These are phyloP conservation scores for Endomychus coccineus DNA, from an alignment of 2,888 invertebrate genomes.

Conservation along the genomic window DNA sequence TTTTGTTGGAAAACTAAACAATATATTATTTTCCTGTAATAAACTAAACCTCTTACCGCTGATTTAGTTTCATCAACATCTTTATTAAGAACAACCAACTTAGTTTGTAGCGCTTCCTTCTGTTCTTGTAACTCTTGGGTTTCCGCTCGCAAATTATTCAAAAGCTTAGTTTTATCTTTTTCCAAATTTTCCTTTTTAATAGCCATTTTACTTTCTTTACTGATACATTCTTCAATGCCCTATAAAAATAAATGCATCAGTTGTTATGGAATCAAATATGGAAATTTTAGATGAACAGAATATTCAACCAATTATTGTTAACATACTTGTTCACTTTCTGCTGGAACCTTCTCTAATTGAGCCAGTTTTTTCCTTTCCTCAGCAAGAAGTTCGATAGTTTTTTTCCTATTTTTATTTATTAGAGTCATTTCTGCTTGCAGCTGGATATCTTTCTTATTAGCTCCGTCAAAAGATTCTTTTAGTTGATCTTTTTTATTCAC, in stretches of 20 bases:
- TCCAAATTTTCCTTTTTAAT: constrained; percentile 52
- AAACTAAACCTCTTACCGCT: constrained; percentile 39
- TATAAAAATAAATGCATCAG: constrained; percentile 16
- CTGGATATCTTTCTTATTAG: constrained; percentile 59
- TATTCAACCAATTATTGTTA: neutral
- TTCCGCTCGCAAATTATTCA: constrained; percentile 58
- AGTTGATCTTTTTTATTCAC: constrained; percentile 52
- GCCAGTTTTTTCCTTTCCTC: constrained; percentile 62
- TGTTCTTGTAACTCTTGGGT: constrained; percentile 63
- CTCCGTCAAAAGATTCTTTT: constrained; percentile 54
- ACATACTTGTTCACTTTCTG: constrained; percentile 59
- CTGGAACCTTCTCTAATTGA: constrained; percentile 58
- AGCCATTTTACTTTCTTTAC: constrained; percentile 47
- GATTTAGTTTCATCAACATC: constrained; percentile 65
- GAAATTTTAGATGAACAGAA: neutral
- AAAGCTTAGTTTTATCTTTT: constrained; percentile 51
- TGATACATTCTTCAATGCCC: constrained; percentile 46
- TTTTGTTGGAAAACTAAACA: too few species aligned
- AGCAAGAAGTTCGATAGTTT: constrained; percentile 59
- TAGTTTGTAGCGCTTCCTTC: constrained; percentile 60
- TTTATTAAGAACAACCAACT: constrained; percentile 61
- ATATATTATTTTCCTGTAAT: too few species aligned
- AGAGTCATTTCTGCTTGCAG: constrained; percentile 60
- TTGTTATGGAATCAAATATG: neutral
- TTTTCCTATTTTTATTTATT: constrained; percentile 67